Base-by-base conservation (phyloP, 2,797 vertebrate species). In the Heteromormyrus szaboi region DNA sequence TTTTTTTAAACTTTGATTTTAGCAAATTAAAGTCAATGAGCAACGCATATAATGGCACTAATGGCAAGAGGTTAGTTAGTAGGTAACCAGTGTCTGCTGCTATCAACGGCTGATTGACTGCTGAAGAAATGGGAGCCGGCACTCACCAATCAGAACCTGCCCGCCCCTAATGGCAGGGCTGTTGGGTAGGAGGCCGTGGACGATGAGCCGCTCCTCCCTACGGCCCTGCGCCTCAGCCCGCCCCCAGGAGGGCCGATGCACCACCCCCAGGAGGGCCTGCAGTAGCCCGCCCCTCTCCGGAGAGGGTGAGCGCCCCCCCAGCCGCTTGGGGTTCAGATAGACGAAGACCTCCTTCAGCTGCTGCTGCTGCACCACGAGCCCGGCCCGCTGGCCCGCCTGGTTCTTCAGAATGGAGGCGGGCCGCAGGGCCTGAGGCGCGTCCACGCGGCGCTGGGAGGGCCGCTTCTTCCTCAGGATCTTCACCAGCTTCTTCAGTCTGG, bases 361-460 rank as follows among this genome's bases (percentile, higher is more conserved):
- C 0, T 89, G 95, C 2, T 95, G 96, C 89, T 97, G 97, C 5
- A 96, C 92, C 0, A 91, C 89, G 65, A 96, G 93, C 8, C 95
- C 97, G 0, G 91, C 92, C 90, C 95, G 95, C 88, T 95, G 96
- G 33, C 92, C 90, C 0, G 95, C 92, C 25, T 97, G 97, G 90
- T 97, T 97, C 92, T 99, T 99, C 91, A 99, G 25, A 88, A 99
- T 99, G 90, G 98, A 99, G 0, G 97, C 93, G 0, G 97, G 98
- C 14, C 92, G 95, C 0, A 91, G 89, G 4, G 90, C 89, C 3
- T 89, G 89, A 2, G 92, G 91, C 3, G 94, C 95, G 54, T 90
- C 92, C 90, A 91, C 90, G 88, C 92, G 92, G 89, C 95, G 96
- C 33, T 96, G 95, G 0, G 96, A 91, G 41, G 95, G 92, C 0